A percentile compares a stretch with the other conserved stretches of the same genome.
Evolutionary conservation across 2,888 invertebrate genomes (phyloP).

Genomic region (Harpagoxenus sublaevis): DNA sequence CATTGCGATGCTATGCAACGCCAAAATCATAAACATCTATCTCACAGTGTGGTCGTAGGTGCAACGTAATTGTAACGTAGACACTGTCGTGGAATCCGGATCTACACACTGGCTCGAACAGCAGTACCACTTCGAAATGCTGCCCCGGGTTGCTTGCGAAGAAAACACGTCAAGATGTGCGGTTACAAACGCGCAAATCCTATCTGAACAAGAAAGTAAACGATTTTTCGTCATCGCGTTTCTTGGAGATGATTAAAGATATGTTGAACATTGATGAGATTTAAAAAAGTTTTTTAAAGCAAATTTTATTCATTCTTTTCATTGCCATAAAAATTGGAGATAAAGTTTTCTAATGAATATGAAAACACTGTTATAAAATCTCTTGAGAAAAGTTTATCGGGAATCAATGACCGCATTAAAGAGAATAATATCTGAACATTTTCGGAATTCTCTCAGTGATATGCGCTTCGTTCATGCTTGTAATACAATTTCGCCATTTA

Average conservation of each 20-base stretch:
- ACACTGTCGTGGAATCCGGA: not conserved
- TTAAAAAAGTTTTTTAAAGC: not conserved
- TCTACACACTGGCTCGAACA: conserved; percentile 3
- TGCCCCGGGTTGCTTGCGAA: conserved; percentile 28
- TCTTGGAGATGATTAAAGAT: not conserved
- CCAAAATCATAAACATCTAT: conserved; percentile 20
- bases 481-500: conserved; percentile 51
- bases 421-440: conserved; percentile 18
- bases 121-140: conserved; percentile 27
- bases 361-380: not conserved
- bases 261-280: not conserved
- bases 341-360: not conserved
- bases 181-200: conserved; percentile 24
- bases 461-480: conserved; percentile 29
- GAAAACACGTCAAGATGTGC: conserved; percentile 14
- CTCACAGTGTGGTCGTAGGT: not conserved
- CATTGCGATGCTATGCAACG: not conserved
- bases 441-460: conserved; percentile 28
- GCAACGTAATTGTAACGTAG: conserved; percentile 37
- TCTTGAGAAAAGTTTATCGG: conserved; percentile 1
- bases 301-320: conserved; percentile 4
- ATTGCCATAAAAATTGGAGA: not conserved
- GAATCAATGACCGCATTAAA: conserved; percentile 17
- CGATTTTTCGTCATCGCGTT: not conserved
- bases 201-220: conserved; percentile 1